These are phyloP conservation scores for Scelioninae gen. 1 DNA, from an alignment of 2,888 invertebrate species.

Conservation along the genomic window DNA sequence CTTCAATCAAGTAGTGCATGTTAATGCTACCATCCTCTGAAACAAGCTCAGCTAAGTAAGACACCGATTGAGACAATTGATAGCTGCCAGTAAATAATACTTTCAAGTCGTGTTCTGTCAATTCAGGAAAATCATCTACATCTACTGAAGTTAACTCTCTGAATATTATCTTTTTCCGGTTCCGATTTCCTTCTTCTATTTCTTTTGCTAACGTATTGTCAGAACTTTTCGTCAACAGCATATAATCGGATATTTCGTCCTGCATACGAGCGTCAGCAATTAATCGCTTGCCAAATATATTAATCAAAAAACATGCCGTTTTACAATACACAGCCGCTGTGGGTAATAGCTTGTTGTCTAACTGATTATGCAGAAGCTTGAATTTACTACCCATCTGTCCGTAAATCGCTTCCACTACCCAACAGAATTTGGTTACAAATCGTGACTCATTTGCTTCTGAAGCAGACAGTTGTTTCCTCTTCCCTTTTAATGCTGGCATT, in stretches of 20 bases:
- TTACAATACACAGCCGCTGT: constrained; percentile 23
- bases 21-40: constrained; percentile 23
- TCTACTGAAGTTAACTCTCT: constrained; percentile 5
- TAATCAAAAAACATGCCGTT: constrained; percentile 44
- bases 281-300: constrained; percentile 64
- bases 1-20: constrained; percentile 20
- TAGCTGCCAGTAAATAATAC: constrained; percentile 51
- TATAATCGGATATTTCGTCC: neutral
- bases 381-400: constrained; percentile 54
- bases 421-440: constrained; percentile 71
- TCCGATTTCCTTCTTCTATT: constrained; percentile 35
- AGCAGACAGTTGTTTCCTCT: constrained; percentile 69
- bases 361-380: constrained; percentile 41
- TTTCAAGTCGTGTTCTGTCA: constrained; percentile 40
- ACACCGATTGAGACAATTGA: constrained; percentile 46
- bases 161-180: constrained; percentile 8
- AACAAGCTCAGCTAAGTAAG: constrained; percentile 38
- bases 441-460: constrained; percentile 70
- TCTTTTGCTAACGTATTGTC: constrained; percentile 38
- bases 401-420: constrained; percentile 66
- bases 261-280: constrained; percentile 21
- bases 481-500: constrained; percentile 73
- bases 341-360: constrained; percentile 63
- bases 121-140: constrained; percentile 29
- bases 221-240: too few relatives aligned